Evolutionary conservation across 30 jellyfish, hydroid and myxozoan genomes (phyloP).

Genomic region (Calvadosia cruxmelitensis): DNA sequence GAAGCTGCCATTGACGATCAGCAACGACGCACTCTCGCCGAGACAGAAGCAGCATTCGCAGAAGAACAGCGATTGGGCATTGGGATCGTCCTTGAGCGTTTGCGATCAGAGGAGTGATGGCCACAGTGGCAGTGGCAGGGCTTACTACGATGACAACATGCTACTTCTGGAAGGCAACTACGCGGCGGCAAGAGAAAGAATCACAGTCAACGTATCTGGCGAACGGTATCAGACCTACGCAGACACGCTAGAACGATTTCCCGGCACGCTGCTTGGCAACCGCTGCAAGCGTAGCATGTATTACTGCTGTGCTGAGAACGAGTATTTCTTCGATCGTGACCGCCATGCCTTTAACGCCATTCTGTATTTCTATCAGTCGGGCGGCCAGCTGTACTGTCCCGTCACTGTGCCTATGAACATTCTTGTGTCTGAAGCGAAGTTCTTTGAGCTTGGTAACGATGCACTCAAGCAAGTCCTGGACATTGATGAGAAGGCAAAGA

Average conservation of each 20-base stretch:
- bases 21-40: neutral
- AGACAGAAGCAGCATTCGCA: neutral
- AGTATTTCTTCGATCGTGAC: slow-evolving; percentile 88
- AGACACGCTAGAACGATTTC: slow-evolving; percentile 76
- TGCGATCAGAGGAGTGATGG: no score
- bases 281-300: slow-evolving; percentile 30
- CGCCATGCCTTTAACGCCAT: slow-evolving; percentile 84
- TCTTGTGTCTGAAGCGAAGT: slow-evolving; percentile 72
- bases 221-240: slow-evolving; percentile 77
- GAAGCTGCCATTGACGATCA: neutral
- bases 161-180: neutral
- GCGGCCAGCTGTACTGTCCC: slow-evolving; percentile 87
- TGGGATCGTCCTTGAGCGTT: neutral
- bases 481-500: slow-evolving; percentile 24
- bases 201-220: slow-evolving; percentile 89
- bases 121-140: neutral
- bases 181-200: neutral
- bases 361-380: slow-evolving; percentile 62
- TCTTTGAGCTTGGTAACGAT: slow-evolving; percentile 75
- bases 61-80: neutral
- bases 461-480: slow-evolving; percentile 78
- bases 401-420: slow-evolving; percentile 80
- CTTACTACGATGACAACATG: neutral
- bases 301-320: slow-evolving; percentile 64
- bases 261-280: slow-evolving; percentile 80